Evolutionary conservation across 2,113 vertebrate species (phyloP).

Genomic region (Sterrhoptilus dennistouni): DNA sequence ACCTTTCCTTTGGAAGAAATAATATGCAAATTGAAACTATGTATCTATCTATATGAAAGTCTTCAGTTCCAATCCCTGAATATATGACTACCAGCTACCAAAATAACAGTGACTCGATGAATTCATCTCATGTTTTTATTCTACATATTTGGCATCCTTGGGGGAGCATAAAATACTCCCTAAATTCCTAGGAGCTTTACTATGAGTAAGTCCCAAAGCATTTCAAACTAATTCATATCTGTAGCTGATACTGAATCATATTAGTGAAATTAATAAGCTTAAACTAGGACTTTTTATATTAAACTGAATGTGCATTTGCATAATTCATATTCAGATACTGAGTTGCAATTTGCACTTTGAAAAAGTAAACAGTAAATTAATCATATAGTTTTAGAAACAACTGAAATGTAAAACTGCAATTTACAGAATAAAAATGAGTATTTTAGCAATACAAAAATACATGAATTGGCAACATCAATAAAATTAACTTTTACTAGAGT

Average conservation of each 20-base stretch:
- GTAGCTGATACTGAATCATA: neutral
- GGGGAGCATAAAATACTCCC: neutral
- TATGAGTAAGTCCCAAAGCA: neutral
- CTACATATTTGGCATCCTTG: rapidly evolving
- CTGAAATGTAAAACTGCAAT: slow-evolving; percentile 2
- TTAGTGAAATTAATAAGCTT: slow-evolving; percentile 42
- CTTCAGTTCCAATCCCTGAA: neutral
- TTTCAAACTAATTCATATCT: neutral
- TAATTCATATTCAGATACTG: slow-evolving; percentile 25
- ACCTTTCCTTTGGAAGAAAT: neutral
- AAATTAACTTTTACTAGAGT: neutral
- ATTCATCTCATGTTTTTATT: neutral
- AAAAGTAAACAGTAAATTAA: slow-evolving; percentile 44
- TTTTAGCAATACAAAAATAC: neutral
- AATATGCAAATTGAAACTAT: neutral
- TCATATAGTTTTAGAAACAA: slow-evolving; percentile 6
- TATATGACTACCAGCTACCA: neutral
- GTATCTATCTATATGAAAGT: neutral
- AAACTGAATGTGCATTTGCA: neutral
- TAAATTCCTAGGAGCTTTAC: neutral
- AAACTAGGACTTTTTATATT: neutral
- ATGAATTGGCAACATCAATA: neutral
- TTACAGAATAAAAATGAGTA: slow-evolving; percentile 20
- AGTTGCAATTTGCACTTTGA: slow-evolving; percentile 5
- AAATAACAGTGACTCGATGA: neutral